Base-by-base conservation (phyloP, 2,113 vertebrate species). In the Tricholaema leucomelas region DNA sequence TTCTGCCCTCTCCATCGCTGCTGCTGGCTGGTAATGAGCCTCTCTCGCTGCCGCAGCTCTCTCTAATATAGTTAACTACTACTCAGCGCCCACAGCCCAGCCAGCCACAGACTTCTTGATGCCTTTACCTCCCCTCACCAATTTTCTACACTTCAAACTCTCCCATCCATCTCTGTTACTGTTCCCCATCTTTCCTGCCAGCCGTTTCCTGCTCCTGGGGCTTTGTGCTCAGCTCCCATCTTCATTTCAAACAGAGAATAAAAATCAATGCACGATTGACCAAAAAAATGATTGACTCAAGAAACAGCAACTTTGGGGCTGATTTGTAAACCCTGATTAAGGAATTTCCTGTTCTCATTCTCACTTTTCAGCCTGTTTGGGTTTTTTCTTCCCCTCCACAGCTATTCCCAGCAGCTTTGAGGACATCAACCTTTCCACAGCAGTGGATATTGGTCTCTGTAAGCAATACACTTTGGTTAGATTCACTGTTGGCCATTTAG, bases 401-500 rank as follows among this genome's bases (percentile, higher is more conserved):
- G 27, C 3, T 28, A 20, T 23, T 27, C 56, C 54, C 14, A 2
- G 66, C 78, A 88, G 70, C 84, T 67, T 25, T 3, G 2, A 16
- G 78, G 73, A 71, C 50, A 18, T 19, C 66, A 69, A 52, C 81
- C 74, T 36, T 69, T 58, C 78, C 50, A 6, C 69, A 82, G 71
- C 63, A 73, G 61, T 71, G 44, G 65, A 61, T n/a, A 60, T 9
- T 54, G 9, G 1, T 48, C 92, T 76, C 73, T 12, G 12, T 85
- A 85, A 89, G 85, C 4, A 5, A 64, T 30, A 64, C 5, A 54
- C 66, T 81, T 90, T n/a, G 58, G 79, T 91, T 87, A 75, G 86
- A 78, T 84, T 79, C 81, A 84, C 28, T 78, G 72, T 44, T 15
- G 38, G 74, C 81, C 69, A 6, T 15, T 84, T 67, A 85, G 55